A percentile compares a stretch with the other conserved stretches of the same genome.
Conservation (phyloP, 2,113 vertebrate genomes). For the Phainopepla nitens region DNA sequence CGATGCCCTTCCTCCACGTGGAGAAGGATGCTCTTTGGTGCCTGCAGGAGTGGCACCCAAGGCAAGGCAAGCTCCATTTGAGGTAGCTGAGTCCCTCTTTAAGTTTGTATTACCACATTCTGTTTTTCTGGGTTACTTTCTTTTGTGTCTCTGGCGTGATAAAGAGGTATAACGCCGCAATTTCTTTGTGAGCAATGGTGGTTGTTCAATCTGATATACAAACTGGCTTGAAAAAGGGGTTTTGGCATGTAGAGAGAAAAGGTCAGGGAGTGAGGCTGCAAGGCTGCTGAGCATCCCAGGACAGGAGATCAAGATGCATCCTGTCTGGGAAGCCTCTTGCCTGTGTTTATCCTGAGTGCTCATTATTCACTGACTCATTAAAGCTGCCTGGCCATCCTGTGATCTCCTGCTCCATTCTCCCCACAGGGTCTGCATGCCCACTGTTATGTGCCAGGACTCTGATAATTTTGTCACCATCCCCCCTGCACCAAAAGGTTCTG, state of each 20-base stretch:
- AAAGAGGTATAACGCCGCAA: not conserved
- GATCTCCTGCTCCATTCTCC: not conserved
- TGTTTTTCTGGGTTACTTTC: not conserved
- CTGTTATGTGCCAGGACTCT: not conserved
- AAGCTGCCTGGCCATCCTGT: not conserved
- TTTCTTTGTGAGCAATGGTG: not conserved
- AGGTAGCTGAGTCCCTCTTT: not conserved
- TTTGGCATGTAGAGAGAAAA: not conserved
- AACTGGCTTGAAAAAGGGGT: not conserved
- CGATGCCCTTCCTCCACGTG: rapidly evolving
- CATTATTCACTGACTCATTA: not conserved
- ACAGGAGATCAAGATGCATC: not conserved
- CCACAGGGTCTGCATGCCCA: rapidly evolving
- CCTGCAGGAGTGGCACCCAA: not conserved
- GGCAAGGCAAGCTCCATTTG: not conserved
- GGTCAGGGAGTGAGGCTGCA: not conserved
- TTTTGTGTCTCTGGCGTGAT: not conserved
- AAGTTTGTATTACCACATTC: not conserved
- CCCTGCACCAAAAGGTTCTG: not conserved
- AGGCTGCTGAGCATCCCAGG: not conserved
- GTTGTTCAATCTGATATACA: not conserved
- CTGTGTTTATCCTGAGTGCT: not conserved
- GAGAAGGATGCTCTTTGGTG: not conserved
- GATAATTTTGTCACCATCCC: not conserved
- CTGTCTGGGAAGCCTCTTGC: not conserved